phyloP scores from a whole-genome alignment of 2,113 vertebrate species.

The Hemichromis elongatus region DNA sequence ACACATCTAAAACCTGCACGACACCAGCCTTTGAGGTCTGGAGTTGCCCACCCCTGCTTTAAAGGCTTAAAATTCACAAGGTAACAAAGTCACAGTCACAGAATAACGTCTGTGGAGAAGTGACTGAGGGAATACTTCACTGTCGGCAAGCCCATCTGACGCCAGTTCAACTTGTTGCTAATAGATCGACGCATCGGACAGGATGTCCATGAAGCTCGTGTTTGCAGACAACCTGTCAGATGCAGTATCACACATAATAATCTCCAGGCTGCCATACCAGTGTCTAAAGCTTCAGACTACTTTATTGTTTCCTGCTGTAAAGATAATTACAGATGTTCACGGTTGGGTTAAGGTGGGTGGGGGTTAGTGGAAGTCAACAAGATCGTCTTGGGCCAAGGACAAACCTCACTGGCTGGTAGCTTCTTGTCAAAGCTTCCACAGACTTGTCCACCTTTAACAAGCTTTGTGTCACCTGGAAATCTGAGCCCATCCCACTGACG shows the following conservation, averaged over 20 bases:
- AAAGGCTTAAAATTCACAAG: neutral
- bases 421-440: conserved; percentile 21
- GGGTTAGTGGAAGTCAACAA: conserved; percentile 38
- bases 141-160: neutral
- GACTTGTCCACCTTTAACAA: conserved; percentile 35
- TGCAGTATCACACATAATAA: conserved; percentile 7
- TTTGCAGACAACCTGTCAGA: neutral
- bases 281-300: neutral
- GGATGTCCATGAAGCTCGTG: neutral
- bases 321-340: conserved; percentile 58
- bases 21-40: neutral
- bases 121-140: neutral
- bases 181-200: neutral
- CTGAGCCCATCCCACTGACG: neutral
- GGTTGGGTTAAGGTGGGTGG: conserved; percentile 28
- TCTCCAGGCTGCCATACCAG: conserved; percentile 6
- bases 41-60: fast-evolving
- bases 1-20: fast-evolving
- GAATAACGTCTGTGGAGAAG: neutral
- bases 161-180: neutral
- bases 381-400: conserved; percentile 35
- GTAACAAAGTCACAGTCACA: neutral
- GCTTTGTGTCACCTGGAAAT: conserved; percentile 26
- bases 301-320: conserved; percentile 67
- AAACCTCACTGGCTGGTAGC: neutral